phyloP scores from a whole-genome alignment of 2,113 vertebrate genomes.

The Pholis gunnellus region DNA sequence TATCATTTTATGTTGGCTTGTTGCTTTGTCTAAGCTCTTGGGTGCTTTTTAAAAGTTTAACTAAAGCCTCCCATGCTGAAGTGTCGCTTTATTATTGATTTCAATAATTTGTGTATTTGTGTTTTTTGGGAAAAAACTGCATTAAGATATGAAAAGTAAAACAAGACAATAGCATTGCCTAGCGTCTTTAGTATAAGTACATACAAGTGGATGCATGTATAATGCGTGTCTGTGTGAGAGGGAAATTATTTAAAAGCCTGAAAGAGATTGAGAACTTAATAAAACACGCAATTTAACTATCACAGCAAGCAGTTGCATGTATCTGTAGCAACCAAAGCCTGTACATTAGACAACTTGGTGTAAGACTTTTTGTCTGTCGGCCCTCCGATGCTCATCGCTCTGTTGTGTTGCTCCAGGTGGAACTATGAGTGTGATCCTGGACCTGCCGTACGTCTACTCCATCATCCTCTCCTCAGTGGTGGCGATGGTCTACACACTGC shows the following conservation, averaged over 20 bases:
- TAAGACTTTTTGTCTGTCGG: not conserved
- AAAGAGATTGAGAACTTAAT: conserved; percentile 42
- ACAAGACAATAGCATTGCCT: conserved; percentile 22
- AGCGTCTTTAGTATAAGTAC: conserved; percentile 19
- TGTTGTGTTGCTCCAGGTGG: conserved; percentile 80
- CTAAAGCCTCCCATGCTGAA: conserved; percentile 24
- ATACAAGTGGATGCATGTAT: conserved; percentile 51
- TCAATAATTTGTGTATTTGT: conserved; percentile 7
- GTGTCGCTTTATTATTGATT: conserved; percentile 20
- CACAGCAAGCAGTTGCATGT: conserved; percentile 59
- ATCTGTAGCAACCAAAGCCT: conserved; percentile 10
- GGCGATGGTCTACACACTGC: conserved; percentile 86
- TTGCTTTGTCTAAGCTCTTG: conserved; percentile 41
- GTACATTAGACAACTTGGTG: conserved; percentile 8
- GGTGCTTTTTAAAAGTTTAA: conserved; percentile 38
- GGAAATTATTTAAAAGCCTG: conserved; percentile 17
- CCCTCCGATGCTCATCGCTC: conserved; percentile 22
- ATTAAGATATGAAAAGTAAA: conserved; percentile 28
- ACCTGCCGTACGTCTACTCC: conserved; percentile 82
- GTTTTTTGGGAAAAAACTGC: conserved; percentile 10
- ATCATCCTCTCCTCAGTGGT: conserved; percentile 85
- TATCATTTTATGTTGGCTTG: conserved; percentile 40
- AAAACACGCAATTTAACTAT: conserved; percentile 13
- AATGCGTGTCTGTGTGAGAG: conserved; percentile 47
- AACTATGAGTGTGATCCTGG: conserved; percentile 87